Conservation (phyloP, 2,113 vertebrate genomes). For the Cariama cristata region DNA sequence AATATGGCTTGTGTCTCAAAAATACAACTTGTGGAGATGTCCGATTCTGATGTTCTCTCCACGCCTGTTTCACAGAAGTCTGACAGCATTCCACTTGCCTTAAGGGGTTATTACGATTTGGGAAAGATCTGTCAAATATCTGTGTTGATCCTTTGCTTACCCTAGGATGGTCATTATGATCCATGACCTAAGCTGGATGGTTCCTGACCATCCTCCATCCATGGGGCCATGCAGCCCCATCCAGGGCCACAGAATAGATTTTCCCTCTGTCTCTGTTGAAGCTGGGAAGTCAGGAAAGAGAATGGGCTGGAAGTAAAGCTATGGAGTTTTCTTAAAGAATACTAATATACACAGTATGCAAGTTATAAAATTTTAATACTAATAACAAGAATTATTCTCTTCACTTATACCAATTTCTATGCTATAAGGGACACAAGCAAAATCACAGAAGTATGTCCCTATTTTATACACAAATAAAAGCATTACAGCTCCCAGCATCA, state of each 20-base stretch:
- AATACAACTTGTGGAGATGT: neutral
- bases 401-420: neutral
- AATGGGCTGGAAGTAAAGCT: neutral
- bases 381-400: neutral
- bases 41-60: neutral
- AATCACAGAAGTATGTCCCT: neutral
- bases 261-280: neutral
- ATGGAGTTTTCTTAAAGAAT: neutral
- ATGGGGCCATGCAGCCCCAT: fast-evolving
- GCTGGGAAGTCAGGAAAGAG: neutral
- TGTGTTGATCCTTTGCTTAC: neutral
- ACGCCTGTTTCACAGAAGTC: neutral
- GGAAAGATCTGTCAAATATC: neutral
- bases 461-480: conserved; percentile 1
- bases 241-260: neutral
- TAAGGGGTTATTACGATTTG: neutral
- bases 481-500: neutral
- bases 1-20: neutral
- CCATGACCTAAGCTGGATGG: neutral
- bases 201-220: neutral
- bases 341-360: neutral
- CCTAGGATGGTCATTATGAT: neutral
- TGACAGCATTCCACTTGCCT: neutral
- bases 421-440: neutral
- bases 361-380: neutral